These are phyloP conservation scores for Rhingia rostrata DNA, from an alignment of 2,888 invertebrate species.

Conservation along the genomic window DNA sequence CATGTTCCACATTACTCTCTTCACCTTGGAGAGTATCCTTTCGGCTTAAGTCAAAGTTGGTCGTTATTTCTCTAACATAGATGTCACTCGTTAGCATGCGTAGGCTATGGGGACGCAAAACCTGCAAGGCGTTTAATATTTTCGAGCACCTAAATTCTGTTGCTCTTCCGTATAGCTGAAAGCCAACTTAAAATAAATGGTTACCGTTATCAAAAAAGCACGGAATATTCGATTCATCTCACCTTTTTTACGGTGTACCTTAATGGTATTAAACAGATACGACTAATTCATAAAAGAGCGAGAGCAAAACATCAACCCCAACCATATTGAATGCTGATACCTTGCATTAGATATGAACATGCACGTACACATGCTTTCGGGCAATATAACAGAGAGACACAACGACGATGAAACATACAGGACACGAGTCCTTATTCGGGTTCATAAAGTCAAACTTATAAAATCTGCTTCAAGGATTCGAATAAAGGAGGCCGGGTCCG, in stretches of 20 bases:
- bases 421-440: constrained; percentile 53
- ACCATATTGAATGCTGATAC: constrained; percentile 55
- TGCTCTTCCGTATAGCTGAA: too few relatives aligned
- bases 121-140: too few relatives aligned
- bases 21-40: too few relatives aligned
- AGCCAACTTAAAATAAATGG: too few relatives aligned
- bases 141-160: too few relatives aligned
- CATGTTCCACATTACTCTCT: too few relatives aligned
- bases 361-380: constrained; percentile 3
- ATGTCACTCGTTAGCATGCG: too few relatives aligned
- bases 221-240: too few relatives aligned
- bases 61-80: too few relatives aligned
- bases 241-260: not conserved
- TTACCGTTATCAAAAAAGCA: too few relatives aligned
- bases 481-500: constrained; percentile 6
- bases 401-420: constrained; percentile 32
- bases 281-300: constrained; percentile 36
- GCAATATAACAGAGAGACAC: constrained; percentile 56
- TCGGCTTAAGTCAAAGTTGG: too few relatives aligned
- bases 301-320: constrained; percentile 12
- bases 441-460: constrained; percentile 64
- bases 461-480: not conserved
- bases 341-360: constrained; percentile 44
- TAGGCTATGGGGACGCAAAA: too few relatives aligned
- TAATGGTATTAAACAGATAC: not conserved